Percentiles rank a stretch among this genome's conserved stretches.
Evolutionary conservation across 1,140 invertebrate species (phyloP).

Genomic region (Pinna nobilis): DNA sequence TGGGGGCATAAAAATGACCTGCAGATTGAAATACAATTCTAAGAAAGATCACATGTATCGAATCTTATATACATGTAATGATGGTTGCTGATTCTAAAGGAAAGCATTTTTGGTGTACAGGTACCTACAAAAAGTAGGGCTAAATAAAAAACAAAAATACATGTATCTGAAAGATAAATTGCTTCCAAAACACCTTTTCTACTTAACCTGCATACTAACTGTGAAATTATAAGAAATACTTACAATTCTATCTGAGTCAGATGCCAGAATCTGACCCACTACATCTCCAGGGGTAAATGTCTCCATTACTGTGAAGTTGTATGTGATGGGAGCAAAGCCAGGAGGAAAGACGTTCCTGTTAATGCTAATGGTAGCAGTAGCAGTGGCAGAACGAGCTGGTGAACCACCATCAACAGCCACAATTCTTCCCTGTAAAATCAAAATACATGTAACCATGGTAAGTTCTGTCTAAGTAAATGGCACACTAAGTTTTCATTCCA

Average conservation of each 20-base stretch:
- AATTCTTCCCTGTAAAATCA: constrained; percentile 56
- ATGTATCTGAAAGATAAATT: too few species aligned
- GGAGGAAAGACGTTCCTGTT: constrained; percentile 89
- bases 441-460: not conserved
- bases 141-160: too few species aligned
- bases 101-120: too few species aligned
- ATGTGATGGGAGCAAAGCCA: constrained; percentile 68
- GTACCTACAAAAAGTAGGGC: too few species aligned
- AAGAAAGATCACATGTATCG: too few species aligned
- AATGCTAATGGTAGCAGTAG: constrained; percentile 55
- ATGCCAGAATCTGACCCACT: constrained; percentile 51
- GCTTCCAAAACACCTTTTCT: too few species aligned
- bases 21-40: too few species aligned
- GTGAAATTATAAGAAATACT: constrained; percentile 32
- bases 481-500: not conserved
- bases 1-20: too few species aligned
- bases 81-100: too few species aligned
- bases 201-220: too few species aligned
- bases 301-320: constrained; percentile 52
- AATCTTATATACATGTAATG: too few species aligned
- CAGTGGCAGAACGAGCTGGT: constrained; percentile 61
- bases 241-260: constrained; percentile 61
- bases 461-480: not conserved
- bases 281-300: constrained; percentile 38
- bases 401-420: constrained; percentile 60